A percentile compares a stretch with the other conserved stretches of the same genome.
These are phyloP conservation scores for Ptychodera flava DNA, from an alignment of 35 echinoderm and acorn worm species.

Conservation along the genomic window DNA sequence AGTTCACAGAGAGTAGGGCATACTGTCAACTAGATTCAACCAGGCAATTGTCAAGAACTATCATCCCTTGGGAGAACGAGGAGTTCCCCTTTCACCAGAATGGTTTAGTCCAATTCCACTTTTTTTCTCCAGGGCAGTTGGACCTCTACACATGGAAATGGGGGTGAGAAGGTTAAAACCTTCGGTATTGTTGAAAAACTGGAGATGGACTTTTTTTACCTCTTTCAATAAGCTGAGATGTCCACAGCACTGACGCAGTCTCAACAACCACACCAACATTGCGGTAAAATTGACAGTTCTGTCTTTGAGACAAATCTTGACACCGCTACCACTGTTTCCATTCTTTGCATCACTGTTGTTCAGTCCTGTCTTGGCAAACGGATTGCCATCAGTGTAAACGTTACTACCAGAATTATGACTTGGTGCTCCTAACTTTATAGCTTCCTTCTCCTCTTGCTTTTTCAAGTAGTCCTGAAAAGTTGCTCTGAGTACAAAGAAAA, in stretches of 20 bases:
- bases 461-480: constrained; percentile 77
- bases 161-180: too few relatives aligned
- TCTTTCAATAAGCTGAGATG: constrained; percentile 87
- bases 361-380: background rate
- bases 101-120: too few relatives aligned
- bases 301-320: background rate
- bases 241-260: constrained; percentile 87
- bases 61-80: too few relatives aligned
- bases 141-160: too few relatives aligned
- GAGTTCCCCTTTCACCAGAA: too few relatives aligned
- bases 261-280: constrained; percentile 70
- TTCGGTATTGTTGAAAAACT: too few relatives aligned
- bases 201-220: too few relatives aligned
- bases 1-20: too few relatives aligned
- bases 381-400: background rate
- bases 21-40: too few relatives aligned
- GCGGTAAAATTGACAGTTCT: constrained; percentile 24
- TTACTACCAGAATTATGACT: background rate
- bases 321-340: background rate
- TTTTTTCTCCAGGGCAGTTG: too few relatives aligned
- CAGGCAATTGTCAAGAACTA: too few relatives aligned
- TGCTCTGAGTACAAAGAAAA: constrained; percentile 38
- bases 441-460: constrained; percentile 63
- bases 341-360: background rate
- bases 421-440: background rate